Conservation (phyloP, 2,888 invertebrate genomes). For the Helobdella robusta region DNA sequence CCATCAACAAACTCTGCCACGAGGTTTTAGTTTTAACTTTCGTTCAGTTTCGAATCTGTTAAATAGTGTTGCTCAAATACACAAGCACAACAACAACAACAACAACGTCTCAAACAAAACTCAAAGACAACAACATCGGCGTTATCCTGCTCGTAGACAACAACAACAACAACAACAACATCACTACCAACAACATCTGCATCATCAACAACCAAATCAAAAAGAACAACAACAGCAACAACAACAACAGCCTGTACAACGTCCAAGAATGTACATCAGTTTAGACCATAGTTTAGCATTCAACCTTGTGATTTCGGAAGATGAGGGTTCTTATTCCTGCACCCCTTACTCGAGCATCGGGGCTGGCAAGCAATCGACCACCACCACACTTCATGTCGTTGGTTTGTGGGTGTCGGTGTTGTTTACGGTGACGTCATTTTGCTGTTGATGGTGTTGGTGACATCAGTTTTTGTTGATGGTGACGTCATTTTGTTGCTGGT, state of each 20-base stretch:
- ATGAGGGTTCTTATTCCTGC: slow-evolving; percentile 87
- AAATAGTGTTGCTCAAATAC: too few relatives aligned
- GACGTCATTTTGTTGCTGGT: too few relatives aligned
- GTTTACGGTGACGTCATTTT: not conserved
- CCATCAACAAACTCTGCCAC: too few relatives aligned
- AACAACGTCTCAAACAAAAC: too few relatives aligned
- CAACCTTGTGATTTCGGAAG: slow-evolving; percentile 68
- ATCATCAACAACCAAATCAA: not conserved
- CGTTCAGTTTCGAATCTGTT: too few relatives aligned
- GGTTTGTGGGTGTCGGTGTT: slow-evolving; percentile 38
- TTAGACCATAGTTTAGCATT: slow-evolving; percentile 31
- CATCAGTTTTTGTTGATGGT: too few relatives aligned
- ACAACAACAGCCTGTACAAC: too few relatives aligned
- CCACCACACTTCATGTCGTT: slow-evolving; percentile 58
- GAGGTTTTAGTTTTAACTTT: too few relatives aligned
- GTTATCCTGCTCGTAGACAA: not conserved
- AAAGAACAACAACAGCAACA: too few relatives aligned
- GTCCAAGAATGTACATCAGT: slow-evolving; percentile 24
- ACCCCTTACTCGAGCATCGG: slow-evolving; percentile 90
- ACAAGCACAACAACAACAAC: too few relatives aligned
- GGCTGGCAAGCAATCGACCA: slow-evolving; percentile 79
- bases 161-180: not conserved
- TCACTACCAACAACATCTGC: not conserved
- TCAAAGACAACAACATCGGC: too few relatives aligned
- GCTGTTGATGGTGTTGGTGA: too few relatives aligned